Evolutionary conservation across 2,113 vertebrate species (phyloP), one percentile per base, ranked within the genome.

Genomic region (Boleophthalmus pectinirostris): DNA sequence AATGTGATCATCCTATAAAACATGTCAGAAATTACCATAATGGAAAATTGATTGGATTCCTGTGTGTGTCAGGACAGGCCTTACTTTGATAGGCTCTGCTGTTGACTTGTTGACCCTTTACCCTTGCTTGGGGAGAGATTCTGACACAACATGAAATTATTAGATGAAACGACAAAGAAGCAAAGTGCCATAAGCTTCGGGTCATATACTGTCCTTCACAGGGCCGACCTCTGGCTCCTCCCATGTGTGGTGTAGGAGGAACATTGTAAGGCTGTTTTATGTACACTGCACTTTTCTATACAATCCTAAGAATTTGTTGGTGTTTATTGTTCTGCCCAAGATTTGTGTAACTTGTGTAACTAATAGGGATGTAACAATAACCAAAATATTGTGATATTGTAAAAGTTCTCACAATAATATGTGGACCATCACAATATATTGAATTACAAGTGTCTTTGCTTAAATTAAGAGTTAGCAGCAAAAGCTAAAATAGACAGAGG

Each of bases 101-200:
- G 29, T 49, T 73, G 43, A 57, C 49, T 33, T 7, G 14, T 25
- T 60, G 74, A 77, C 43, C 63, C 23, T 57, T 80, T 21, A 74
- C 58, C 45, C 5, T 20, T 3, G 46, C 72, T 66, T 20, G 21
- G 68, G 51, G 72, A 46, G 72, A 23, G 65, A 54, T 60, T 70
- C 71, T 74, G 66, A 72, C 65, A 70, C 45, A 18, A 74, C 64
- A 77, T 35, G 58, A 65, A 73, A n/a, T 25, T 56, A 15, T 53
- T 12, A 51, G 51, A 29, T 29, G 11, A 66, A 38, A 24, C 10
- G 0, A 18, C 23, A 57, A 53, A 21, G 25, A 21, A 65, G 10
- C 33, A 64, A 64, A 38, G 33, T 20, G 18, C 29, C 61, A 58
- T 61, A 33, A 15, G 61, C 61, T 64, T 13, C 16, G 20, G n/a